Conservation (phyloP, 1,140 invertebrate genomes). For the Acromyrmex heyeri region DNA sequence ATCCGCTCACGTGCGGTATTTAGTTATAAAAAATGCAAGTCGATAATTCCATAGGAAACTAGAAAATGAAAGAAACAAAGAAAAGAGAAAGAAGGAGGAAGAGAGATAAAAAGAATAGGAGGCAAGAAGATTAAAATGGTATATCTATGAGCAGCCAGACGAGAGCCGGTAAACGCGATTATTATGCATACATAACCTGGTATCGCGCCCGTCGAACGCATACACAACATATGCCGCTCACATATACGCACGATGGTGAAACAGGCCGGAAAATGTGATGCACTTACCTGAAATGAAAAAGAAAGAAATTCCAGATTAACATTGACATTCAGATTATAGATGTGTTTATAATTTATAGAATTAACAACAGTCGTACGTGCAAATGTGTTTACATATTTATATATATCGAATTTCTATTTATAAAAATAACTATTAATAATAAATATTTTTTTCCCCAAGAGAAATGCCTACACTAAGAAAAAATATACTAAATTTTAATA, state of each 20-base stretch:
- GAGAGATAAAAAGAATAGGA: background rate
- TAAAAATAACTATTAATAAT: background rate
- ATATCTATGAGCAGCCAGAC: slow-evolving; percentile 34
- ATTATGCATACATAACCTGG: slow-evolving; percentile 75
- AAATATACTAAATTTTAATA: background rate
- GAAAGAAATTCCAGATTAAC: slow-evolving; percentile 5
- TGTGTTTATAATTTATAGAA: background rate
- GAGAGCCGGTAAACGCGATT: slow-evolving; percentile 49
- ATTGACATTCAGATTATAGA: slow-evolving; percentile 20
- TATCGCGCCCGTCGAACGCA: slow-evolving; percentile 71
- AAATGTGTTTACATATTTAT: background rate
- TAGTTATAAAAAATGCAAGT: slow-evolving; percentile 44
- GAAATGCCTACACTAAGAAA: too few species aligned
- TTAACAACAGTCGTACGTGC: background rate
- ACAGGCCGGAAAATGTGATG: slow-evolving; percentile 55
- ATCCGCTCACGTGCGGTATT: background rate
- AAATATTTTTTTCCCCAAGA: background rate
- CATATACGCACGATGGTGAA: slow-evolving; percentile 54
- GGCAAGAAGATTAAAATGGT: slow-evolving; percentile 45
- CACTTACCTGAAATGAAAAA: slow-evolving; percentile 81
- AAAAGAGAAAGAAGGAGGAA: too few species aligned
- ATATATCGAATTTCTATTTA: background rate
- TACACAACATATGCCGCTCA: slow-evolving; percentile 59
- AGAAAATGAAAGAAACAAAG: background rate
- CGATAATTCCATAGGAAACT: slow-evolving; percentile 17